Conservation (phyloP, 2,888 invertebrate species). For the Leucozona laternaria region DNA sequence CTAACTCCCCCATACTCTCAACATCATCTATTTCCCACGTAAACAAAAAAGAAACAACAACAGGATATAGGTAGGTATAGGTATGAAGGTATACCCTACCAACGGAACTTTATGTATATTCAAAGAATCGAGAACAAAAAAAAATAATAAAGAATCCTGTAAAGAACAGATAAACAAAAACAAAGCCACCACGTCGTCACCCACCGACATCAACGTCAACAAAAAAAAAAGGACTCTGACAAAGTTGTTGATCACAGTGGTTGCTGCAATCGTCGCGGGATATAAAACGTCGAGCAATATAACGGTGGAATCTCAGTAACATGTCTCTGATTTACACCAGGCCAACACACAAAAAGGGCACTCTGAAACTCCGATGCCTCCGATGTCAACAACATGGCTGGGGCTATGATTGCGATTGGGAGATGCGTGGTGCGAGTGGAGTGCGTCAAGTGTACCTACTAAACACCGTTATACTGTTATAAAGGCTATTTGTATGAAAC, state of each 20-base stretch:
- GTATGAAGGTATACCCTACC: no score
- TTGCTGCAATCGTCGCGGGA: slow-evolving; percentile 72
- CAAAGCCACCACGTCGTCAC: slow-evolving; percentile 68
- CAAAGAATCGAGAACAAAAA: slow-evolving; percentile 46
- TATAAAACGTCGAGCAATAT: slow-evolving; percentile 35
- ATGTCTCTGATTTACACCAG: slow-evolving; percentile 74
- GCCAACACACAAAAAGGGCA: slow-evolving; percentile 60
- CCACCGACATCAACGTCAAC: slow-evolving; percentile 50
- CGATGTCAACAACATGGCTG: slow-evolving; percentile 72
- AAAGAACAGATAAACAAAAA: slow-evolving; percentile 76
- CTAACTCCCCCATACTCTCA: neutral
- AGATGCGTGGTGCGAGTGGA: slow-evolving; percentile 41
- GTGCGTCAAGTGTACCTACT: slow-evolving; percentile 23
- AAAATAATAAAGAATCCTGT: slow-evolving; percentile 60
- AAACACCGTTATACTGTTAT: slow-evolving; percentile 23
- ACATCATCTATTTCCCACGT: slow-evolving; percentile 4
- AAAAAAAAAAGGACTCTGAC: slow-evolving; percentile 27
- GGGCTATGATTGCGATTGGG: slow-evolving; percentile 23
- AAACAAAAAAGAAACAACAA: slow-evolving; percentile 38
- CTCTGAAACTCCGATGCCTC: slow-evolving; percentile 37
- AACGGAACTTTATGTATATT: slow-evolving; percentile 15
- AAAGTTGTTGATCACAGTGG: slow-evolving; percentile 65
- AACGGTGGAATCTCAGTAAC: slow-evolving; percentile 69
- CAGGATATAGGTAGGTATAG: neutral
- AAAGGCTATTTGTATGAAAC: slow-evolving; percentile 56